Evolutionary conservation across 2,888 invertebrate species (phyloP).

Genomic region (Parascotia fuliginaria): DNA sequence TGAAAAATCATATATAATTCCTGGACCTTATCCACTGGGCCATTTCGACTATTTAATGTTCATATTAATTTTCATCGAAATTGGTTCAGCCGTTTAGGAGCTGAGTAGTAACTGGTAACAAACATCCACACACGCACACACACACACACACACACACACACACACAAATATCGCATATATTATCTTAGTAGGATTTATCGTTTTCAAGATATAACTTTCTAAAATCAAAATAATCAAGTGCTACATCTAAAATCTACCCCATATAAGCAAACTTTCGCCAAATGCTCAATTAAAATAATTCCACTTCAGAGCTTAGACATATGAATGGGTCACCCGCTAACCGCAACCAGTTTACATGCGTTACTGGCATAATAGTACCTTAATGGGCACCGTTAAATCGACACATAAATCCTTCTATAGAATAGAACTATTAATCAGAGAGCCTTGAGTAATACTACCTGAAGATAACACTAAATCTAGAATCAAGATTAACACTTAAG

Average conservation of each 20-base stretch:
- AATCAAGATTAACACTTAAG: constrained; percentile 24
- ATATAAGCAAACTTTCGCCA: constrained; percentile 19
- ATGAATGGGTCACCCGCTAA: constrained; percentile 52
- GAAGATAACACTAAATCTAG: constrained; percentile 18
- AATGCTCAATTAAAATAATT: constrained; percentile 27
- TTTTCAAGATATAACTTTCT: too few species aligned
- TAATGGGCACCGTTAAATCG: constrained; percentile 64
- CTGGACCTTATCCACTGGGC: too few species aligned
- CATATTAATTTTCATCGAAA: too few species aligned
- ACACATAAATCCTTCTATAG: constrained; percentile 69
- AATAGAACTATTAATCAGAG: constrained; percentile 71
- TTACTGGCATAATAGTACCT: constrained; percentile 59
- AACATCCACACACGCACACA: too few species aligned
- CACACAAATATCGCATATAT: too few species aligned
- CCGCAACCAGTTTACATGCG: constrained; percentile 44
- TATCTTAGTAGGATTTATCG: too few species aligned
- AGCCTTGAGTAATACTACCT: constrained; percentile 14
- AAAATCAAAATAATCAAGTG: too few species aligned
- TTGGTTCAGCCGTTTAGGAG: too few species aligned
- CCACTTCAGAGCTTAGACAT: constrained; percentile 29
- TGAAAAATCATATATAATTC: too few species aligned
- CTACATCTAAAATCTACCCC: not conserved
- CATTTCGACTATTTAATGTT: too few species aligned
- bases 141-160: too few species aligned
- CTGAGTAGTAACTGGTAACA: too few species aligned